These are phyloP conservation scores for Sebastes cheni DNA, from an alignment of 2,797 vertebrate species.

Conservation along the genomic window DNA sequence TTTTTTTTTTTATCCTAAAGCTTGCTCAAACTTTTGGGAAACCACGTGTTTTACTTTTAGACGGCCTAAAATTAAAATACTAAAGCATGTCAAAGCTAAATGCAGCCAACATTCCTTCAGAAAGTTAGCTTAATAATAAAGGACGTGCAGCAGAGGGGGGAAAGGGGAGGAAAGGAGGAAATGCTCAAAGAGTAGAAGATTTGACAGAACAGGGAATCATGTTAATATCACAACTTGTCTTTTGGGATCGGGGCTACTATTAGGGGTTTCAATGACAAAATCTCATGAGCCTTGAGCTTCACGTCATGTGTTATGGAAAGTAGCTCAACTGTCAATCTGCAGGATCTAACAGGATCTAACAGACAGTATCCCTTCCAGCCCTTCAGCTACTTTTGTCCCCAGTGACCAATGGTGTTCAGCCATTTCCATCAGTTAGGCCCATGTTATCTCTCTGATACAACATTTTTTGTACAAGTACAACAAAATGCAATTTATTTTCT, in stretches of 20 bases:
- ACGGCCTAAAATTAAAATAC: not conserved
- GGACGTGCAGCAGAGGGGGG: not conserved
- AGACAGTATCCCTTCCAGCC: not conserved
- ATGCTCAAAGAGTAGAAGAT: not conserved
- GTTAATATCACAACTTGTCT: not conserved
- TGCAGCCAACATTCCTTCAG: not conserved
- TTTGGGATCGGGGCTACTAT: not conserved
- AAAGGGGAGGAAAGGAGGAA: not conserved
- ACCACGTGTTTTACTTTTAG: not conserved
- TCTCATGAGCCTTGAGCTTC: not conserved
- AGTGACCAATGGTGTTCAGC: not conserved
- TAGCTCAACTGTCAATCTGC: not conserved
- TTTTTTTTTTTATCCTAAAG: not conserved
- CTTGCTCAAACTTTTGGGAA: constrained; percentile 15
- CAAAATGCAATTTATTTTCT: not conserved
- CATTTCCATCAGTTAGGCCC: not conserved
- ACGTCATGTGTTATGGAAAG: not conserved
- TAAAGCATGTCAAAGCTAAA: not conserved
- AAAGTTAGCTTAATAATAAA: not conserved
- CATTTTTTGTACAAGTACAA: not conserved
- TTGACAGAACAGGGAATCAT: not conserved
- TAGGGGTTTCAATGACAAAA: not conserved
- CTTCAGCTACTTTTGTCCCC: not conserved
- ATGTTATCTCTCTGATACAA: not conserved
- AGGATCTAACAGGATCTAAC: not conserved